phyloP scores from a whole-genome alignment of 2,113 vertebrate genomes.

The Cinclus mexicanus region DNA sequence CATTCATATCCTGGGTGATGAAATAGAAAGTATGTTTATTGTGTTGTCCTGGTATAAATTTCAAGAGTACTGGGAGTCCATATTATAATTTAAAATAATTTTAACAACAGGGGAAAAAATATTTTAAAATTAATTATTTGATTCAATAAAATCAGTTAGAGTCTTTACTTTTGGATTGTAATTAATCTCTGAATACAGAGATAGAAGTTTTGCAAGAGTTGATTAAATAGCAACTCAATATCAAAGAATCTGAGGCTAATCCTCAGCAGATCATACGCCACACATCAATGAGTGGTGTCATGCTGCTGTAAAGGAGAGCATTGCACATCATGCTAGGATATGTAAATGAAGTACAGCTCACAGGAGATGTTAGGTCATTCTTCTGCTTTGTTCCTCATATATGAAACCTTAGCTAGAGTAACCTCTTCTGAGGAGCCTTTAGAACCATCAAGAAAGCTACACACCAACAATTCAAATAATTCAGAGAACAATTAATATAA shows the following conservation, averaged over 20 bases:
- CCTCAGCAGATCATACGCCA: neutral
- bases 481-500: neutral
- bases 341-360: neutral
- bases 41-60: neutral
- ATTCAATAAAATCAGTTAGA: neutral
- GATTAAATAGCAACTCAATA: neutral
- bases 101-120: neutral
- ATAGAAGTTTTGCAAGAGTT: neutral
- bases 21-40: neutral
- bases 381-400: neutral
- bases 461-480: neutral
- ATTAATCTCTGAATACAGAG: neutral
- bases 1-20: neutral
- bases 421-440: neutral
- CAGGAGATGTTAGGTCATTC: neutral
- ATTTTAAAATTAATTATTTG: neutral
- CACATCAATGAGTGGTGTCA: neutral
- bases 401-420: neutral
- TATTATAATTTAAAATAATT: neutral
- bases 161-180: neutral
- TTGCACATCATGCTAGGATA: neutral
- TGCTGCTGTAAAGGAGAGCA: neutral
- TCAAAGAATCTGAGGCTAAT: constrained; percentile 24
- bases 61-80: neutral
- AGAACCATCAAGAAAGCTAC: neutral